Conservation (phyloP, 2,113 vertebrate genomes). For the Falcunculus frontatus region DNA sequence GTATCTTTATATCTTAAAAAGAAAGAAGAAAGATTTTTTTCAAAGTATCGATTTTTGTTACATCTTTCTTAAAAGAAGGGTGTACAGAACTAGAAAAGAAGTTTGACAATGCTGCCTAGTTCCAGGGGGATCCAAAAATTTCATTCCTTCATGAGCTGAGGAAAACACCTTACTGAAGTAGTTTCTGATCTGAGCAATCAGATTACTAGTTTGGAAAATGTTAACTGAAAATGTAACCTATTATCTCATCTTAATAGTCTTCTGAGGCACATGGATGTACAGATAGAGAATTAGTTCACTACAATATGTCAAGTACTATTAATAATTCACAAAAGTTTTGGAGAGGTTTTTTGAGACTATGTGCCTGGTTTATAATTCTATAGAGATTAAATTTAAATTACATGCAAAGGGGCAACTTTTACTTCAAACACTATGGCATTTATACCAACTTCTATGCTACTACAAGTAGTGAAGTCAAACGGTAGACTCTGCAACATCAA, state of each 20-base stretch:
- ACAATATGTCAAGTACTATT: background rate
- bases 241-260: background rate
- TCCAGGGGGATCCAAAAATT: background rate
- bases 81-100: background rate
- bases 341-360: background rate
- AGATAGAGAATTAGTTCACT: background rate
- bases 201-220: background rate
- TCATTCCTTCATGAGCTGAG: background rate
- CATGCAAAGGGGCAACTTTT: background rate
- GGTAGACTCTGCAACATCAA: background rate
- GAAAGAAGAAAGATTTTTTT: background rate
- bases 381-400: background rate
- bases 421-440: background rate
- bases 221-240: background rate
- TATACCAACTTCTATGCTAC: background rate
- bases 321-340: background rate
- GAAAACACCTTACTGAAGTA: background rate
- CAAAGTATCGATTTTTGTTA: background rate
- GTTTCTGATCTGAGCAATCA: background rate
- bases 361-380: background rate
- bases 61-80: background rate
- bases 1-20: slow-evolving; percentile 81
- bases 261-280: background rate
- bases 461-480: background rate
- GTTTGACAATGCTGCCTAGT: background rate